Evolutionary conservation across 2,113 vertebrate genomes (phyloP).

Genomic region (Oreochromis aureus): DNA sequence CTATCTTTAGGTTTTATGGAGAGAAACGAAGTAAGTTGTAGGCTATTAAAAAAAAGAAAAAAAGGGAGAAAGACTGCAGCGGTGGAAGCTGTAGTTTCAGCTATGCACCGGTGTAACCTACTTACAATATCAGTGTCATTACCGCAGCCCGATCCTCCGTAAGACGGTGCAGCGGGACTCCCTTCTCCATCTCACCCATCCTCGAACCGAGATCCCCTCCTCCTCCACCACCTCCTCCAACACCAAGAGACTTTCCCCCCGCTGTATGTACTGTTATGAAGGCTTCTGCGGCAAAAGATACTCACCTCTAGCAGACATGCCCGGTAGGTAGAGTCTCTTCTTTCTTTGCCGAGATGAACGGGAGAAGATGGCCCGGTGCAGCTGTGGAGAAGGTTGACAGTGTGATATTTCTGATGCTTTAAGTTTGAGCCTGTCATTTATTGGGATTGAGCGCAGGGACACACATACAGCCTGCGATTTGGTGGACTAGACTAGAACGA

Average conservation of each 20-base stretch:
- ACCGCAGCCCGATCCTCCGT: constrained; percentile 21
- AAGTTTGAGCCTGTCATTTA: constrained; percentile 20
- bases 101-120: constrained; percentile 47
- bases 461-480: not conserved
- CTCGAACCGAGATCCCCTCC: not conserved
- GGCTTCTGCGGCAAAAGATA: constrained; percentile 60
- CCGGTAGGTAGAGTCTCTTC: constrained; percentile 59
- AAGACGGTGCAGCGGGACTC: constrained; percentile 28
- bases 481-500: constrained; percentile 8
- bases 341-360: constrained; percentile 18
- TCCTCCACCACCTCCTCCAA: not conserved
- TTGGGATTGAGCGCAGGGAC: not conserved
- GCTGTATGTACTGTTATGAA: constrained; percentile 35
- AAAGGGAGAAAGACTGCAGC: constrained; percentile 34
- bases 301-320: constrained; percentile 75
- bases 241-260: not conserved
- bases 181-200: not conserved
- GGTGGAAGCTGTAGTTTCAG: constrained; percentile 33
- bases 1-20: not conserved
- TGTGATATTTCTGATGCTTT: not conserved
- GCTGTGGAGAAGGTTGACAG: not conserved
- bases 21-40: not conserved
- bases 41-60: not conserved
- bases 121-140: constrained; percentile 30
- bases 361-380: not conserved